Base-by-base conservation (phyloP, 2,888 invertebrate species). In the Nomada hirtipes region DNA sequence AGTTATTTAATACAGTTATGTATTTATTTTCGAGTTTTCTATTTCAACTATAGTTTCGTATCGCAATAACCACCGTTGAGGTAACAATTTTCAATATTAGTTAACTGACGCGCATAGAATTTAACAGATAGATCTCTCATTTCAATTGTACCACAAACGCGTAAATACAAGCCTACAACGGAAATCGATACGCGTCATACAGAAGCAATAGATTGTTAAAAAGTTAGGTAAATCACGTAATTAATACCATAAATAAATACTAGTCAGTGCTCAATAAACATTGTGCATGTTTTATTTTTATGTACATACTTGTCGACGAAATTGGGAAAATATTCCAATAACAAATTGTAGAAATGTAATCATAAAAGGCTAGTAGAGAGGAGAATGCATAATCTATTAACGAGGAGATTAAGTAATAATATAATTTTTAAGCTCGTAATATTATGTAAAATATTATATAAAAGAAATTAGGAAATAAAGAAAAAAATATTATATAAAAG, bases 241-340 rank as follows among this genome's bases (percentile, higher is more conserved):
- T 76, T 57, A 23, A 64, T 42, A 73, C 10, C 23, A 52, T 72
- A 63, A 72, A 76, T 72, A 73, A 64, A 50, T 73, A 59, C 55
- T 63, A 18, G 10, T 2, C 50, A 23, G n/a, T 13, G 50, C 18
- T 36, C 13, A 13, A 44, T 18, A 73, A 73, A 59, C 42, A 50
- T 42, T 26, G 18, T 55, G 26, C 15, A 42, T 44, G 15, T 47
- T 65, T 44, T 26, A 20, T 11, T 4, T 26, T 15, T 63, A 23
- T 0, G 9, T 3, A 15, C 13, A 9, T 29, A 11, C 47, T 20
- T 61, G 36, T 0, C 0, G 36, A 18, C n/a, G 23, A 11, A 47
- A 47, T 18, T 4, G n/a, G 4, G 2, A 1, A 18, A 26, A 64
- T 47, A 18, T 47, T 26, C 18, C 26, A 64, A 50, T 26, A 10